These are phyloP conservation scores for Marmota monax DNA, from an alignment of 2,113 vertebrate species.

Conservation along the genomic window DNA sequence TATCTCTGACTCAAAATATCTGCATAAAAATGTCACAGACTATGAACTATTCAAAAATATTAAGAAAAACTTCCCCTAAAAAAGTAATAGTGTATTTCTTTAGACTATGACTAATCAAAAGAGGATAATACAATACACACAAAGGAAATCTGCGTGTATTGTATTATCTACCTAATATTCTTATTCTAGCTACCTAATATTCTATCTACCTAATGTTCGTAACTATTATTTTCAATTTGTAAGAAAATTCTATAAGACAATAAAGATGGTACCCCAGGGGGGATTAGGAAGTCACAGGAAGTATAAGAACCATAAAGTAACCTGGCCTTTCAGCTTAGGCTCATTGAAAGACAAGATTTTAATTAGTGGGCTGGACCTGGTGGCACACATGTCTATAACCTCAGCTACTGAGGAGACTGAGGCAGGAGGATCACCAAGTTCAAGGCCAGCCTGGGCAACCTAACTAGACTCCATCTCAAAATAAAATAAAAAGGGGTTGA, in stretches of 20 bases:
- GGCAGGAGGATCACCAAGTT: neutral
- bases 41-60: constrained; percentile 20
- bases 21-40: neutral
- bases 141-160: neutral
- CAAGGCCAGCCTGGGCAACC: neutral
- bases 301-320: neutral
- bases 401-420: neutral
- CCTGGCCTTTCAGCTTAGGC: neutral
- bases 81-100: constrained; percentile 14
- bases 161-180: neutral
- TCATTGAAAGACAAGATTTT: neutral
- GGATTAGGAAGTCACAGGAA: neutral
- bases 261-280: neutral
- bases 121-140: neutral
- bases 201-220: neutral
- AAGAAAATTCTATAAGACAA: neutral
- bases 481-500: no score
- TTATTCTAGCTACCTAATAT: neutral
- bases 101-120: neutral
- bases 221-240: neutral
- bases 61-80: constrained; percentile 26
- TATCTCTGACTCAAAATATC: constrained; percentile 4
- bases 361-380: neutral
- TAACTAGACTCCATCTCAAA: neutral
- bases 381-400: neutral